Conservation (phyloP, 2,113 vertebrate species). For the Gobiocypris rarus region DNA sequence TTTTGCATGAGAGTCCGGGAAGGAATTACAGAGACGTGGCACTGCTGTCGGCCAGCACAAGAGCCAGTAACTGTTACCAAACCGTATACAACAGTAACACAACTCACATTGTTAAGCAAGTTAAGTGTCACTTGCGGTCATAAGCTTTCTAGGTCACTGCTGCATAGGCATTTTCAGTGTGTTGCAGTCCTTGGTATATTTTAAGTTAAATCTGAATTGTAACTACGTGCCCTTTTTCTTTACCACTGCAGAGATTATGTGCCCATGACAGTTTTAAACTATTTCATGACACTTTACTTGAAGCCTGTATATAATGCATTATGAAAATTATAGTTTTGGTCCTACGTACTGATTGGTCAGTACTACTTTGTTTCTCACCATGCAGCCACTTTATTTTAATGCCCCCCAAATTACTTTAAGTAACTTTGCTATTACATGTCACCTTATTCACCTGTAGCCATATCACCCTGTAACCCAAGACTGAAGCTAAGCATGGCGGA, state of each 20-base stretch:
- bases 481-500: too few relatives aligned
- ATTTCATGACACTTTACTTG: background rate
- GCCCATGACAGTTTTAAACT: too few relatives aligned
- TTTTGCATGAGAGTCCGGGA: background rate
- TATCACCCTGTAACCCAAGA: too few relatives aligned
- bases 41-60: background rate
- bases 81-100: background rate
- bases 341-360: background rate
- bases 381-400: too few relatives aligned
- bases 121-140: background rate
- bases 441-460: too few relatives aligned
- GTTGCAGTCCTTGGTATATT: background rate
- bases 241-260: background rate
- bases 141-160: background rate
- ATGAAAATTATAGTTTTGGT: background rate
- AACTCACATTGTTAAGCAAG: background rate
- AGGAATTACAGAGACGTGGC: conserved; percentile 24
- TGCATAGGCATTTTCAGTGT: background rate
- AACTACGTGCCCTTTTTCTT: background rate
- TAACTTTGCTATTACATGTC: too few relatives aligned
- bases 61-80: background rate
- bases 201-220: background rate
- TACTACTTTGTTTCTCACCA: background rate
- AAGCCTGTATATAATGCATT: background rate
- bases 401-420: too few relatives aligned